A percentile compares a stretch with the other conserved stretches of the same genome.
These are phyloP conservation scores for Oligia fasciuncula DNA, from an alignment of 2,888 invertebrate species.

Conservation along the genomic window DNA sequence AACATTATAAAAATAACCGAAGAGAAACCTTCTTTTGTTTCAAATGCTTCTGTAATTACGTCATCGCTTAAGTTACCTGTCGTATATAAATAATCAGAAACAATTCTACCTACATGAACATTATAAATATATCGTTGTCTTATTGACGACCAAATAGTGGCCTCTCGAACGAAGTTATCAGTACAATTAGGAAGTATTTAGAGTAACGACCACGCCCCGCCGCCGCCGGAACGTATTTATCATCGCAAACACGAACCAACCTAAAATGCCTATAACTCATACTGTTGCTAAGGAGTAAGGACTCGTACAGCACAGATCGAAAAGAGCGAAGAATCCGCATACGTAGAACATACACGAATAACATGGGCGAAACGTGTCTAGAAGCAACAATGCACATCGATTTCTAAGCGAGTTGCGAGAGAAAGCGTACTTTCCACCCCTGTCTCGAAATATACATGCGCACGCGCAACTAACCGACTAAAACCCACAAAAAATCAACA, in stretches of 20 bases:
- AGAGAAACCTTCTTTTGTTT: slow-evolving; percentile 34
- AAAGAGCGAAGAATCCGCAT: slow-evolving; percentile 38
- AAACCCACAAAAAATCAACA: slow-evolving; percentile 5
- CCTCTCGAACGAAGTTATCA: slow-evolving; percentile 48
- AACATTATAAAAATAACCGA: slow-evolving; percentile 47
- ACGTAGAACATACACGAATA: slow-evolving; percentile 40
- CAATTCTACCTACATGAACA: slow-evolving; percentile 27
- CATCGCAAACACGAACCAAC: slow-evolving; percentile 44
- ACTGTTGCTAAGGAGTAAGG: slow-evolving; percentile 52
- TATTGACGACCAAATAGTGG: slow-evolving; percentile 34
- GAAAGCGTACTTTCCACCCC: slow-evolving; percentile 74
- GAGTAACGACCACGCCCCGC: slow-evolving; percentile 51
- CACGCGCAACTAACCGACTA: slow-evolving; percentile 22
- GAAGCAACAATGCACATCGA: slow-evolving; percentile 61
- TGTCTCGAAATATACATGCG: slow-evolving; percentile 51
- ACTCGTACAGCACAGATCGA: slow-evolving; percentile 13
- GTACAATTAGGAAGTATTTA: slow-evolving; percentile 56
- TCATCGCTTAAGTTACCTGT: slow-evolving; percentile 29
- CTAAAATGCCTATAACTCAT: slow-evolving; percentile 27
- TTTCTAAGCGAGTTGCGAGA: slow-evolving; percentile 61
- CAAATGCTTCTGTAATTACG: slow-evolving; percentile 33
- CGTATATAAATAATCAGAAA: slow-evolving; percentile 31
- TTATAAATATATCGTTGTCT: slow-evolving; percentile 9
- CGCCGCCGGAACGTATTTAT: slow-evolving; percentile 36
- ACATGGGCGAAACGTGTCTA: slow-evolving; percentile 58